Percentiles rank a stretch among this genome's conserved stretches.
phyloP scores from a whole-genome alignment of 2,113 vertebrate species.

The Cervus canadensis region DNA sequence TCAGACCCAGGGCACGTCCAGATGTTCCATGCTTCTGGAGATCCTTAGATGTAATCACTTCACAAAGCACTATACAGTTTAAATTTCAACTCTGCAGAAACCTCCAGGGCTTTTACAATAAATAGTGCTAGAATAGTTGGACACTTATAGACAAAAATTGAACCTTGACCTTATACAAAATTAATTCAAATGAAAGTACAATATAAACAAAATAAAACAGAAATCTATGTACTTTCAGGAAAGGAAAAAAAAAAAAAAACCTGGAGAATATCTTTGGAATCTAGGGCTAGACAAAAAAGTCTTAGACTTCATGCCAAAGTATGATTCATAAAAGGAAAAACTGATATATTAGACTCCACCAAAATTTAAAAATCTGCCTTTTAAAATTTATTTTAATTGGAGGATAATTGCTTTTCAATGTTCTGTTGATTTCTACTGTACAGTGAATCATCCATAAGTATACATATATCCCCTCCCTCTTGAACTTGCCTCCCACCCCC shows the following conservation, averaged over 20 bases:
- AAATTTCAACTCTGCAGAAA: background rate
- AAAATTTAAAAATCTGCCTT: background rate
- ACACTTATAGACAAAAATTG: background rate
- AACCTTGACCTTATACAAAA: background rate
- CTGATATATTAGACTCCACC: background rate
- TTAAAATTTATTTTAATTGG: background rate
- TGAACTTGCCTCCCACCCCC: background rate
- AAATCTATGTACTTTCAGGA: background rate
- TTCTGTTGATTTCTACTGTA: background rate
- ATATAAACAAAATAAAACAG: background rate
- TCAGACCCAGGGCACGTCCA: background rate
- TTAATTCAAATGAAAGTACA: background rate
- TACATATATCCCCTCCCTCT: background rate
- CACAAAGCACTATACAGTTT: background rate
- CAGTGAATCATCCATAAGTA: background rate
- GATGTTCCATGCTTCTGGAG: background rate
- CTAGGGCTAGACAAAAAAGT: background rate
- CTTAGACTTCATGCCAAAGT: background rate
- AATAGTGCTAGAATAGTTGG: background rate
- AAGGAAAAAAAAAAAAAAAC: background rate
- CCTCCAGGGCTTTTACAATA: background rate
- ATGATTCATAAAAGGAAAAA: background rate
- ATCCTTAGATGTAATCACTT: background rate
- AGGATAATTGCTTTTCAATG: background rate
- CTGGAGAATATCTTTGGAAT: background rate